These are phyloP conservation scores for Pycnonotus jocosus DNA, from an alignment of 2,113 vertebrate genomes.

Conservation along the genomic window DNA sequence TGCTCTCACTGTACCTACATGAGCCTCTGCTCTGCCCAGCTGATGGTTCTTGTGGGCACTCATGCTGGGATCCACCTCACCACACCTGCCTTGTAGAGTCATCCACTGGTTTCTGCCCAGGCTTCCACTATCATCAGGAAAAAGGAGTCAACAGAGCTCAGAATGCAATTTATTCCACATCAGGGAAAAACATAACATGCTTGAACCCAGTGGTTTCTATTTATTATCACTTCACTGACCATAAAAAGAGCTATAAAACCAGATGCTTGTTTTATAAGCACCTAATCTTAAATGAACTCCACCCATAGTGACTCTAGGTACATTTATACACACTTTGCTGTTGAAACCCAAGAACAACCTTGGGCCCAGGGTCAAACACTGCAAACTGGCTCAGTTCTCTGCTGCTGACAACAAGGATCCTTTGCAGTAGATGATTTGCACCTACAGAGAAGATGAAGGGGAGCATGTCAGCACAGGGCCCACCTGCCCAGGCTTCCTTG, in stretches of 20 bases:
- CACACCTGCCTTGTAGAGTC: background rate
- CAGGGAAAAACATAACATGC: background rate
- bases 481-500: background rate
- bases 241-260: background rate
- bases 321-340: background rate
- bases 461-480: background rate
- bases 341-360: background rate
- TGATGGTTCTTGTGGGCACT: background rate
- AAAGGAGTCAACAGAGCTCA: background rate
- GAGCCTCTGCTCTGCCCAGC: background rate
- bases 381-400: background rate
- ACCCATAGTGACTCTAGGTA: background rate
- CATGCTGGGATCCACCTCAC: background rate
- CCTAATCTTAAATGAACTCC: background rate
- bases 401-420: background rate
- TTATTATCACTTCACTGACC: background rate
- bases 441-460: background rate
- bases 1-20: rapidly evolving
- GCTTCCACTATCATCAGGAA: rapidly evolving
- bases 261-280: background rate
- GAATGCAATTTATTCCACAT: background rate
- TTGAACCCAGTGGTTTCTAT: background rate
- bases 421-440: background rate
- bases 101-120: background rate
- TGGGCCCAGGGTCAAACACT: background rate